Evolutionary conservation across 2,888 invertebrate species (phyloP), one percentile per base, ranked within the genome.

Genomic region (Chymomyza procnemis): DNA sequence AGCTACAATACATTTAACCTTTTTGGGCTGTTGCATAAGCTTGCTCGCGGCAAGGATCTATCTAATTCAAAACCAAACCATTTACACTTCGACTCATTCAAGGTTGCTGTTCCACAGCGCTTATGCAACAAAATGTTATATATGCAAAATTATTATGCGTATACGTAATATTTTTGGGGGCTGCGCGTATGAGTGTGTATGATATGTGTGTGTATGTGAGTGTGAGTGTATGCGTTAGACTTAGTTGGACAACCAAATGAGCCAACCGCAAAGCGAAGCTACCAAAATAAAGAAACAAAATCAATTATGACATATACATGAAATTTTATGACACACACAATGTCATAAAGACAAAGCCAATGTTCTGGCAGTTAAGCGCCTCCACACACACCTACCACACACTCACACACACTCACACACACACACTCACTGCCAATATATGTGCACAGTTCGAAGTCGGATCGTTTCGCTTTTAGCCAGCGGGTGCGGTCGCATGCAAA

Each of bases 231-330:
- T 16, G n/a, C 12, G 30, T 56, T 21, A 34, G 46, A 58, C 34
- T 58, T 18, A 58, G 58, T 58, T 58, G 21, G 4, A 21, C 55
- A 55, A 55, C n/a, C 55, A 21, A 22, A 55, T 55, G 21, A 55
- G 22, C 12, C 55, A 55, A 22, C 55, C 55, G n/a, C n/a, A 55
- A 55, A 22, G 14, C 34, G 34, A 41, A 41, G 34, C 34, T 41
- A 41, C 12, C 34, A 41, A 41, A 26, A 41, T 41, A 41, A 41
- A 41, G 34, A 41, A 61, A 14, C 46, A 56, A 63, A 64, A 64
- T 48, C 64, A 64, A 58, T 64, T 64, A 64, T 50, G 50, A 50
- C 50, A 34, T 41, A 30, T 16, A 63, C 56, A 64, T 50, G 50
- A 58, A 64, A 64, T 50, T 57, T 50, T 50, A 64, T 64, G 58